Conservation (phyloP, 2,888 invertebrate genomes). For the Aradus depressus region DNA sequence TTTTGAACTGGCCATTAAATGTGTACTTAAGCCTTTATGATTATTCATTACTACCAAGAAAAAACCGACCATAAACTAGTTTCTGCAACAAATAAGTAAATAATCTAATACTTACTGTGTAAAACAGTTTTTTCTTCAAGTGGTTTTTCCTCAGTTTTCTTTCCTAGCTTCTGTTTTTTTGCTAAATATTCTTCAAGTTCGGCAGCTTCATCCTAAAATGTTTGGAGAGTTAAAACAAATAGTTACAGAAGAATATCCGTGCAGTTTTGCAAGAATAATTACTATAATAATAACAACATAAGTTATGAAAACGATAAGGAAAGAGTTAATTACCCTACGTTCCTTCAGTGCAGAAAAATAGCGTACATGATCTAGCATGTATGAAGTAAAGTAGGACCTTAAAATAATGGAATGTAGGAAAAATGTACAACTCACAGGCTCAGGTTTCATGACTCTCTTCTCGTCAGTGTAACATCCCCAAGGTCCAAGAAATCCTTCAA, state of each 20-base stretch:
- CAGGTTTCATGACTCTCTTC: constrained; percentile 74
- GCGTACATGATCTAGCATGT: not conserved
- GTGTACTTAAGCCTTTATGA: no score
- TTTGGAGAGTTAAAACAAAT: no score
- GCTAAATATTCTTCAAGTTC: constrained; percentile 89
- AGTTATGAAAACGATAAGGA: not conserved
- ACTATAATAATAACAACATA: not conserved
- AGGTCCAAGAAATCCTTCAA: constrained; percentile 92
- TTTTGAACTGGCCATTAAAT: no score
- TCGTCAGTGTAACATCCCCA: constrained; percentile 95
- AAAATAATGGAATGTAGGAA: not conserved
- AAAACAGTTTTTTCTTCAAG: constrained; percentile 90
- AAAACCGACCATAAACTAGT: no score
- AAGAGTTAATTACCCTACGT: not conserved
- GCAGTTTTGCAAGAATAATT: not conserved
- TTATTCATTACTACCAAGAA: no score
- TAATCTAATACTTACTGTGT: constrained; percentile 55
- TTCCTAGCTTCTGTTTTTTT: constrained; percentile 79
- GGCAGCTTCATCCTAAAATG: constrained; percentile 66
- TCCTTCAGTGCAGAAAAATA: not conserved
- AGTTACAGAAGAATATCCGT: not conserved
- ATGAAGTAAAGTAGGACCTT: not conserved
- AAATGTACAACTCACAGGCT: constrained; percentile 44
- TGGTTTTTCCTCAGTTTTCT: constrained; percentile 78
- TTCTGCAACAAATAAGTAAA: no score